Evolutionary conservation across 2,113 vertebrate genomes (phyloP), one percentile per base, ranked within the genome.

Genomic region (Pipa parva): DNA sequence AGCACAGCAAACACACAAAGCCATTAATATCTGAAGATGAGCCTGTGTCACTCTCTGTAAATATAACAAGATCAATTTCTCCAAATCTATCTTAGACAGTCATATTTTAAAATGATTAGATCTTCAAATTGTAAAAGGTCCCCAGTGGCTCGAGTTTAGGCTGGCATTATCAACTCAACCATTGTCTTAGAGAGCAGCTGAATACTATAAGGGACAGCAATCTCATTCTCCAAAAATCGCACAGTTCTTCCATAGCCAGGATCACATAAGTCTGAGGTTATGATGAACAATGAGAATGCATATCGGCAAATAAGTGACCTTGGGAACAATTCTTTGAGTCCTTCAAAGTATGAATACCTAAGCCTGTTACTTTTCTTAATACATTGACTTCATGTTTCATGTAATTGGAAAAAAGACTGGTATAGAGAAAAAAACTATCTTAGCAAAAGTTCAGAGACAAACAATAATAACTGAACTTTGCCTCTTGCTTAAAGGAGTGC

Each of bases 61-160:
- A 68, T 68, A 68, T 60, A 68, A 59, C 57, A 68, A 57, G 65
- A 68, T 68, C 65, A 68, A 68, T 68, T 68, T 68, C 65, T 68
- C 60, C 65, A 68, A 68, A 68, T 59, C 57, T 48, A 59, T 68
- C 65, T 68, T 68, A 68, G 56, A 68, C 65, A 68, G 65, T 59
- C 65, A 59, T 68, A 68, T 68, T 68, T 68, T 68, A 68, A 60
- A 68, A 59, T 68, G 65, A 68, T 68, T 68, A 68, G 56, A 68
- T 60, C 56, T 68, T 68, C 65, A 60, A 68, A 68, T 68, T 59
- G 56, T 68, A 60, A 52, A 68, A 50, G 65, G 65, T 68, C 65
- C 65, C 65, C 13, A 68, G 65, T 46, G 65, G 57, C 56, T 28
- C 27, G 65, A 68, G 58, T 68, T 68, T 68, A 68, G 39, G 65